A percentile compares a stretch with the other conserved stretches of the same genome.
Conservation (phyloP, 2,113 vertebrate species). For the Scortum barcoo region DNA sequence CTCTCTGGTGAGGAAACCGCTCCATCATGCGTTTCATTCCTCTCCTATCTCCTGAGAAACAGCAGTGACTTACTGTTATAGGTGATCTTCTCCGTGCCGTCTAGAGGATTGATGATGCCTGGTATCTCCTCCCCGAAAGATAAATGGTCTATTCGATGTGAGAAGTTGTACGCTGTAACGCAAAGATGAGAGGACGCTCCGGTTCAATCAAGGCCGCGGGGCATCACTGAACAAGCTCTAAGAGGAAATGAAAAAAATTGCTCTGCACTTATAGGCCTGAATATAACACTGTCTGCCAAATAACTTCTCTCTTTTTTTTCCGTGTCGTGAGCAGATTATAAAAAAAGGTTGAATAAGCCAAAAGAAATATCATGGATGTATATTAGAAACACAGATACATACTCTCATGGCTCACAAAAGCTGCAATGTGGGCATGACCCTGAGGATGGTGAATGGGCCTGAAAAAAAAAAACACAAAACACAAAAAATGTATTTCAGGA, state of each 20-base stretch:
- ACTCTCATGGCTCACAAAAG: constrained; percentile 97
- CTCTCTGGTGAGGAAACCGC: background rate
- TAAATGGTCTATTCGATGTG: constrained; percentile 97
- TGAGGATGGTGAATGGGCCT: constrained; percentile 97
- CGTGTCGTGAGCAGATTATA: background rate
- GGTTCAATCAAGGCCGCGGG: constrained; percentile 10
- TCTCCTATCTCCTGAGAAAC: background rate
- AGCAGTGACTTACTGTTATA: constrained; percentile 88
- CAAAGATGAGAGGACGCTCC: constrained; percentile 6
- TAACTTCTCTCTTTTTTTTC: background rate
- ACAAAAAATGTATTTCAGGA: background rate
- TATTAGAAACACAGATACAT: constrained; percentile 68
- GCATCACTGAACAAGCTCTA: background rate
- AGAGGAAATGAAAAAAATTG: background rate
- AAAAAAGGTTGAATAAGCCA: background rate
- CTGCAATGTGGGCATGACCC: constrained; percentile 96
- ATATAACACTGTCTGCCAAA: background rate
- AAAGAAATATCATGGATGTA: background rate
- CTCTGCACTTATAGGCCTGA: background rate
- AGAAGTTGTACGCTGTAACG: constrained; percentile 94
- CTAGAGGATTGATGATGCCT: constrained; percentile 96
- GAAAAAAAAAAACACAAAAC: no score
- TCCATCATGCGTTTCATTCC: background rate
- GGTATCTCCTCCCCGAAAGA: constrained; percentile 95
- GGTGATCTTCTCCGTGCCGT: constrained; percentile 97